Evolutionary conservation across 1,140 invertebrate species (phyloP).

Genomic region (Ceratosolen solmsi): DNA sequence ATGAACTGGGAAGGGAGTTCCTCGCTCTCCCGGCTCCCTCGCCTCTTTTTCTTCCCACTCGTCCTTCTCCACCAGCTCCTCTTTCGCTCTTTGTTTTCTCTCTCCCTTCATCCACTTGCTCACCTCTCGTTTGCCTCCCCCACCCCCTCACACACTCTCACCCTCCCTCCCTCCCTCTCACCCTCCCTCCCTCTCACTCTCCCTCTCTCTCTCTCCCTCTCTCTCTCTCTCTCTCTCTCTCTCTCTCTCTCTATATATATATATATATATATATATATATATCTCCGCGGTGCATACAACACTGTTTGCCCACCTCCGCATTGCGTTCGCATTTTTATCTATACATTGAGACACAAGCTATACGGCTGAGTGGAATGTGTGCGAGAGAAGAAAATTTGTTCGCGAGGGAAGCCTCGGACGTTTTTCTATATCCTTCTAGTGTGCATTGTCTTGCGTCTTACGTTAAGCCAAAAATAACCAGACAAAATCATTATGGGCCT

Average conservation of each 20-base stretch:
- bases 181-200: conserved; percentile 37
- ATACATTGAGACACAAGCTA: conserved; percentile 54
- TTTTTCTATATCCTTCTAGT: conserved; percentile 25
- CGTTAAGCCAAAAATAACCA: not conserved
- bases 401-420: conserved; percentile 17
- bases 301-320: conserved; percentile 34
- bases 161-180: conserved; percentile 47
- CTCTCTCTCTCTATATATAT: too few species aligned
- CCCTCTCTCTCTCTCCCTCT: conserved; percentile 48
- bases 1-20: conserved; percentile 65
- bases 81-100: conserved; percentile 49
- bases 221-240: conserved; percentile 49
- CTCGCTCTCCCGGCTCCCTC: conserved; percentile 45
- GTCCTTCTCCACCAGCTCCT: conserved; percentile 51
- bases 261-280: too few species aligned
- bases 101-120: conserved; percentile 44
- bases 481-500: not conserved
- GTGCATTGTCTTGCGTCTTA: conserved; percentile 35
- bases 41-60: conserved; percentile 51
- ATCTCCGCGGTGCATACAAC: too few species aligned
- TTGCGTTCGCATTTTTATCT: conserved; percentile 53
- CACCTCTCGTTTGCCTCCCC: conserved; percentile 8
- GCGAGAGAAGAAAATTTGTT: conserved; percentile 46
- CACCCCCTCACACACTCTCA: conserved; percentile 18
- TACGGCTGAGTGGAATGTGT: not conserved